These are phyloP conservation scores for Hybos culiciformis DNA, from an alignment of 2,888 invertebrate species.

Conservation along the genomic window DNA sequence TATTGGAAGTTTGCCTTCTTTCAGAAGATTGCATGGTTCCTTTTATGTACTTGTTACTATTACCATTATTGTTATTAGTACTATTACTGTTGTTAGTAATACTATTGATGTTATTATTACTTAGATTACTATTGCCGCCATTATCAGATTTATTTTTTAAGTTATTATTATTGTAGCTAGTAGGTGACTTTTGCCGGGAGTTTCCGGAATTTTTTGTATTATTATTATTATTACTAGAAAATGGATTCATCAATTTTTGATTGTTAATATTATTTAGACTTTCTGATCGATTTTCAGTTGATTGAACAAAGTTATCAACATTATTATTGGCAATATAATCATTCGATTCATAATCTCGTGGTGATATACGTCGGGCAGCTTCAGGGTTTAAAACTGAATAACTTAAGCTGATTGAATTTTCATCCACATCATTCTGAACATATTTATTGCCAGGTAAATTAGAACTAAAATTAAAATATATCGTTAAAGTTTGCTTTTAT, in stretches of 20 bases:
- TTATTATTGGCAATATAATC: not conserved
- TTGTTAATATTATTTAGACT: not conserved
- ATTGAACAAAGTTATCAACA: not conserved
- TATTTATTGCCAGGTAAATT: not conserved
- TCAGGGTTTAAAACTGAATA: conserved; percentile 30
- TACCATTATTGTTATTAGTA: conserved; percentile 7
- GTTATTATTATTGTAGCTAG: conserved; percentile 10
- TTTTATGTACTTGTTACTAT: conserved; percentile 20
- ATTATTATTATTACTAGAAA: conserved; percentile 5
- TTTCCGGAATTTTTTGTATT: not conserved
- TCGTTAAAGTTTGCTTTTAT: too few relatives aligned
- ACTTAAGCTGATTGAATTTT: conserved; percentile 28
- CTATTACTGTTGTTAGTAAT: conserved; percentile 9
- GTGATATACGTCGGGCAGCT: conserved; percentile 14
- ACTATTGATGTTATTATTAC: conserved; percentile 13
- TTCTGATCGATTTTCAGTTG: not conserved
- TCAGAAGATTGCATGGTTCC: conserved; percentile 11
- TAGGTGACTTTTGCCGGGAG: conserved; percentile 1
- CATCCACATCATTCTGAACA: conserved; percentile 22
- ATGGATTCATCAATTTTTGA: conserved; percentile 7
- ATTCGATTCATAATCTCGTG: conserved; percentile 9
- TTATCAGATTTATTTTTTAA: too few relatives aligned
- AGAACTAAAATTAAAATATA: too few relatives aligned
- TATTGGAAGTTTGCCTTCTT: too few relatives aligned
- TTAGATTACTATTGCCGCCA: conserved; percentile 12